Evolutionary conservation across 1,140 invertebrate species (phyloP).

Genomic region (Bicyclus anynana): DNA sequence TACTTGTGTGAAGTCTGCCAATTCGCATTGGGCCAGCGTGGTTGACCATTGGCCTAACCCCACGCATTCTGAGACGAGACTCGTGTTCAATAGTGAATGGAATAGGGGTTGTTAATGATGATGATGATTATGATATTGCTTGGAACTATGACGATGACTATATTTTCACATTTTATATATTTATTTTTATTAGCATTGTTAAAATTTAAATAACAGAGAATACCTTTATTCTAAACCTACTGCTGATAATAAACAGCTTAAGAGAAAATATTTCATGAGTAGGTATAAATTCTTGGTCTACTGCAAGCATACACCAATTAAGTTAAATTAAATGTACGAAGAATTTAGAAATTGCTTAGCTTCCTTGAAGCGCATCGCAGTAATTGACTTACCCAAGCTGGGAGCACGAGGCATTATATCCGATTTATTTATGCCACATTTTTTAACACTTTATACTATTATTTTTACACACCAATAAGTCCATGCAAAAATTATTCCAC

Average conservation of each 20-base stretch:
- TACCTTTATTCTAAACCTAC: not conserved
- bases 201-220: too few relatives aligned
- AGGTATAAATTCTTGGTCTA: conserved; percentile 21
- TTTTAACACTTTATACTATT: conserved; percentile 4
- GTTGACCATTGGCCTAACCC: too few relatives aligned
- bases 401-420: conserved; percentile 62
- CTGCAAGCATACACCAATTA: conserved; percentile 62
- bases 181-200: too few relatives aligned
- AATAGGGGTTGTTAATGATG: too few relatives aligned
- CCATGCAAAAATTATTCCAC: not conserved
- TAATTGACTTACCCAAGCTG: conserved; percentile 70
- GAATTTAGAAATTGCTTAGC: conserved; percentile 76
- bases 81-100: too few relatives aligned
- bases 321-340: conserved; percentile 74
- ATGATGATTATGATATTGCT: too few relatives aligned
- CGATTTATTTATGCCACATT: conserved; percentile 51
- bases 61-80: too few relatives aligned
- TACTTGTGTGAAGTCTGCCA: too few relatives aligned
- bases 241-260: not conserved
- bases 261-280: conserved; percentile 7
- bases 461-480: conserved; percentile 3
- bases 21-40: too few relatives aligned
- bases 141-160: too few relatives aligned
- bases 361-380: conserved; percentile 73
- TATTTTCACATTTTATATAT: too few relatives aligned